These are phyloP conservation scores for Drosophila trapezifrons DNA, from an alignment of 1,140 invertebrate species.

Conservation along the genomic window DNA sequence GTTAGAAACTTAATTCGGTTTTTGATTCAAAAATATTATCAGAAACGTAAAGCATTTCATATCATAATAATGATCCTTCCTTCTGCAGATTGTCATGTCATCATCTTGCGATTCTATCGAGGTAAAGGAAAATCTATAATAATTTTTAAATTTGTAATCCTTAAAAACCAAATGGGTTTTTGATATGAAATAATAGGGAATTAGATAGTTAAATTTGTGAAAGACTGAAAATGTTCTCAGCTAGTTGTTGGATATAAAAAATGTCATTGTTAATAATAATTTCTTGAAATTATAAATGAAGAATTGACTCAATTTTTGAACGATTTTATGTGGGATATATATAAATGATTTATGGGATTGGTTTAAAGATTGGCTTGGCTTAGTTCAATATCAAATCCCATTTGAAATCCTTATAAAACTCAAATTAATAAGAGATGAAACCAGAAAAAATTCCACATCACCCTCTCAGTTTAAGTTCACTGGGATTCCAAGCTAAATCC, in stretches of 20 bases:
- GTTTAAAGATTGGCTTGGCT: too few relatives aligned
- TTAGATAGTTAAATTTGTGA: not conserved
- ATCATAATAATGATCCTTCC: slow-evolving; percentile 17
- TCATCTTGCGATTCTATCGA: slow-evolving; percentile 31
- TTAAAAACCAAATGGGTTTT: not conserved
- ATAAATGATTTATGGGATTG: too few relatives aligned
- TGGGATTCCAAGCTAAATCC: not conserved
- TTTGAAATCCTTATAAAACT: not conserved
- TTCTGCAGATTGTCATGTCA: slow-evolving; percentile 24
- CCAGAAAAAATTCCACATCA: not conserved
- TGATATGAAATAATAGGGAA: too few relatives aligned
- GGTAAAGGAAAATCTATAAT: slow-evolving; percentile 13
- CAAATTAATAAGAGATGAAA: not conserved
- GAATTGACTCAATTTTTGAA: too few relatives aligned
- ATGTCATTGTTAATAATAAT: too few relatives aligned
- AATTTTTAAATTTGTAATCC: not conserved
- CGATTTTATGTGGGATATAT: too few relatives aligned
- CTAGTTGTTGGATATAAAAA: too few relatives aligned
- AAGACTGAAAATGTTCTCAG: not conserved
- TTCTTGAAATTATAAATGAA: too few relatives aligned
- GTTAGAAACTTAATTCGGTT: not conserved
- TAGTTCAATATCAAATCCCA: not conserved
- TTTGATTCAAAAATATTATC: not conserved
- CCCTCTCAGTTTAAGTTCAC: not conserved
- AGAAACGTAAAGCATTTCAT: not conserved